Conservation (phyloP, 2,888 invertebrate genomes). For the Podabrus alpinus region DNA sequence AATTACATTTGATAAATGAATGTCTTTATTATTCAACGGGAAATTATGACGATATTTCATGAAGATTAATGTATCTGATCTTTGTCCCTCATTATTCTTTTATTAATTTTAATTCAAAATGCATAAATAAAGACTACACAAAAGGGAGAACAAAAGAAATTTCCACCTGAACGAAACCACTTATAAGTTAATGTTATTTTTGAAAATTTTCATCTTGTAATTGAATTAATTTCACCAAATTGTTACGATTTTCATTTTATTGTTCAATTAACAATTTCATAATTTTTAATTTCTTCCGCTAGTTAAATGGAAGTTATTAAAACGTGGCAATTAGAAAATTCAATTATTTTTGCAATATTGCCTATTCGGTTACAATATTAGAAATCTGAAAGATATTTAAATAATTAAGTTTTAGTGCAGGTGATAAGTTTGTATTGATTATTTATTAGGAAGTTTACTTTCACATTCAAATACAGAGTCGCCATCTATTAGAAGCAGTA, state of each 20-base stretch:
- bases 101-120: constrained; percentile 29
- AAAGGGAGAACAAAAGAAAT: background rate
- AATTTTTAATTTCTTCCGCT: too few relatives aligned
- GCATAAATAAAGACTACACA: constrained; percentile 7
- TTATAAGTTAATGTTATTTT: background rate
- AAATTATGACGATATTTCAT: constrained; percentile 52
- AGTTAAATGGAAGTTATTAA: too few relatives aligned
- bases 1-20: constrained; percentile 51
- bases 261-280: background rate
- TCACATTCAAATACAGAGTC: background rate
- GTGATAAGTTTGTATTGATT: background rate
- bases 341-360: background rate
- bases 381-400: background rate
- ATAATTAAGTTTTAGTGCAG: background rate
- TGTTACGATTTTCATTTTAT: background rate
- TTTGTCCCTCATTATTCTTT: constrained; percentile 35
- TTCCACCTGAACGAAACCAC: background rate
- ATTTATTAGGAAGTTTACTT: background rate
- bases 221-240: background rate
- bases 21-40: constrained; percentile 51
- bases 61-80: constrained; percentile 47
- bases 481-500: background rate
- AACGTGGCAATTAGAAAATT: too few relatives aligned
- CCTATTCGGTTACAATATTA: background rate
- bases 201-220: background rate